Percentiles rank a stretch among this genome's conserved stretches.
Evolutionary conservation across 2,113 vertebrate genomes (phyloP).

Genomic region (Piprites chloris): DNA sequence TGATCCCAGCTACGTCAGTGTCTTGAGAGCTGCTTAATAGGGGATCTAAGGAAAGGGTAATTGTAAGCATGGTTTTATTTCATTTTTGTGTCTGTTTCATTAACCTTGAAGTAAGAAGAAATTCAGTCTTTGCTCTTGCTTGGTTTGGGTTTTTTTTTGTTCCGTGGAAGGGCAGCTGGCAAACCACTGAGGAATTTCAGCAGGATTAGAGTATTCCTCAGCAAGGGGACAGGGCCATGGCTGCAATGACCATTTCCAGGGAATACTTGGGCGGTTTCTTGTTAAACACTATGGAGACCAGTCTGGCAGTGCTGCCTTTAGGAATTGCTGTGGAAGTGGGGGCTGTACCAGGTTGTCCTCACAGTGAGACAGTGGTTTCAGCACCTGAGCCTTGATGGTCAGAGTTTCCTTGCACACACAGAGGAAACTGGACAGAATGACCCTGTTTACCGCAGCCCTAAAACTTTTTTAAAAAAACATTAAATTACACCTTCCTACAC

Average conservation of each 20-base stretch:
- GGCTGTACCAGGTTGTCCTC: not conserved
- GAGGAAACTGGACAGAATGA: not conserved
- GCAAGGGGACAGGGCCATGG: not conserved
- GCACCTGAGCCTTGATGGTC: not conserved
- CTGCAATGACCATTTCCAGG: not conserved
- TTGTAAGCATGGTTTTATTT: not conserved
- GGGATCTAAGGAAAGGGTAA: slow-evolving; percentile 7
- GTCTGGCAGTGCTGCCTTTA: not conserved
- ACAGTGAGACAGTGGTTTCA: not conserved
- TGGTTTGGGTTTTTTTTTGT: not conserved
- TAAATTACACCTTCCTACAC: not conserved
- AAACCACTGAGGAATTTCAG: not conserved
- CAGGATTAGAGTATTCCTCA: not conserved
- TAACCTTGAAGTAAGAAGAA: slow-evolving; percentile 2
- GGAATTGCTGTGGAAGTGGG: not conserved
- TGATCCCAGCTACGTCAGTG: not conserved
- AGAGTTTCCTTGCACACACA: not conserved
- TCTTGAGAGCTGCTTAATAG: not conserved
- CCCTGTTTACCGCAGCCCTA: not conserved
- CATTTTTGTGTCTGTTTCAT: not conserved
- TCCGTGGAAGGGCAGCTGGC: not conserved
- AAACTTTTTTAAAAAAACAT: not conserved
- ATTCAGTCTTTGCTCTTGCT: not conserved
- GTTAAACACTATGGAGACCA: not conserved
- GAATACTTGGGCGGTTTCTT: not conserved